Base-by-base conservation (phyloP, 2,113 vertebrate genomes). In the Microcebus tavaratra region DNA sequence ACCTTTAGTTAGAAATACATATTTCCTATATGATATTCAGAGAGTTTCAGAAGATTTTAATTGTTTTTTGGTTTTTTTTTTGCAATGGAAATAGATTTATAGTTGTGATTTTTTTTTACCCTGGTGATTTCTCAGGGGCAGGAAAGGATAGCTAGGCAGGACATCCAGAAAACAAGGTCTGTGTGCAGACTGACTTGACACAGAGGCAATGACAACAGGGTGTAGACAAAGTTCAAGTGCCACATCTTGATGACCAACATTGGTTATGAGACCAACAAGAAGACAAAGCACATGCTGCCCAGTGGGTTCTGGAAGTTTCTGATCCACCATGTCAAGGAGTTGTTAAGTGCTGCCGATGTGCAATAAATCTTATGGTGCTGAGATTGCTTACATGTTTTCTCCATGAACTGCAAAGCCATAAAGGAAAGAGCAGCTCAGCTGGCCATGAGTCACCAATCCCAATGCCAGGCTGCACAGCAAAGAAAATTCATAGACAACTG, bases 31-130 rank as follows among this genome's bases (percentile, higher is more conserved):
- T 39, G 50, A 86, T 79, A 82, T 48, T 78, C 11, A 83, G 73
- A 86, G 36, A 84, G 10, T 92, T 92, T 88, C 39, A 36, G 50
- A 81, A 94, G 75, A 96, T 72, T 94, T 95, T 80, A 17, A 79
- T 67, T n/a, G 29, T 76, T 78, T 67, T 25, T 34, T 29, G 67
- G 42, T 61, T 63, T 23, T 15, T 25, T 25, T 34, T 36, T 78
- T 55, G 4, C 12, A 90, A 17, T 59, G 75, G 29, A 34, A 50
- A 34, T 50, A 27, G 45, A 39, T 67, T 82, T 79, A 48, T 81
- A 63, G 8, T 48, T 87, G 39, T 48, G 45, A 25, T 75, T 25
- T 75, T n/a, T 36, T n/a, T 36, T 34, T 9, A n/a, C 59, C 29
- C 29, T 79, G 29, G 42, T 89, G 96, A 63, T 59, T 92, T 94